Base-by-base conservation (phyloP, 2,113 vertebrate species). In the Melanocharis versteri region DNA sequence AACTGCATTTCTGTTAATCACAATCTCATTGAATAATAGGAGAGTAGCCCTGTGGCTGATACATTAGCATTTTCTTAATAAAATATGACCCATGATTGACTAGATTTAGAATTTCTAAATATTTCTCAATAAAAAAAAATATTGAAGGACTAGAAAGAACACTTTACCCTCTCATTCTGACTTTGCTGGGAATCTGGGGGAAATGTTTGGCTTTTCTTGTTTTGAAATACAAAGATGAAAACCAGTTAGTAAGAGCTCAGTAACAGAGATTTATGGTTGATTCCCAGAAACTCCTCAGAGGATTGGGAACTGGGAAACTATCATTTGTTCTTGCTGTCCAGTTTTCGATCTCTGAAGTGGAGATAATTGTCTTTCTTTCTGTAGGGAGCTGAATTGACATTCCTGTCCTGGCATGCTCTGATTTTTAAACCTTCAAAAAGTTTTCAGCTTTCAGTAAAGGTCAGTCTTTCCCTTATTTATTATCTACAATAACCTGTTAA, bases 361-460 rank as follows among this genome's bases (percentile, higher is more conserved):
- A 60, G n/a, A 40, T 84, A 69, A 64, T 66, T 54, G 11, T 70
- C 37, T 83, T 9, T 83, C n/a, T 77, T 81, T 92, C 85, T 87
- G 40, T 23, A 58, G 60, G n/a, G 54, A 87, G 60, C 35, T 88
- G 87, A 91, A 85, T 15, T 73, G 51, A 76, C 57, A 54, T 93
- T 88, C 68, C 89, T 94, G 51, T 73, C 83, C 69, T 37, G 65
- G 19, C 64, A 47, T 26, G 58, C 35, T 93, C 64, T 81, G 86
- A 89, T 78, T 93, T 92, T 89, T n/a, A 83, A 73, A 89, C 39
- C 69, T 92, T 93, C 35, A 77, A 44, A 65, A 93, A 78, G 21
- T 92, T 94, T 96, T 81, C 60, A 75, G 60, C 64, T 75, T 86
- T 66, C 82, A 72, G 54, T 51, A 54, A 83, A 77, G 45, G 53